Percentiles rank a stretch among this genome's conserved stretches.
Conservation (phyloP, 2,888 invertebrate species). For the Therioaphis trifolii region DNA sequence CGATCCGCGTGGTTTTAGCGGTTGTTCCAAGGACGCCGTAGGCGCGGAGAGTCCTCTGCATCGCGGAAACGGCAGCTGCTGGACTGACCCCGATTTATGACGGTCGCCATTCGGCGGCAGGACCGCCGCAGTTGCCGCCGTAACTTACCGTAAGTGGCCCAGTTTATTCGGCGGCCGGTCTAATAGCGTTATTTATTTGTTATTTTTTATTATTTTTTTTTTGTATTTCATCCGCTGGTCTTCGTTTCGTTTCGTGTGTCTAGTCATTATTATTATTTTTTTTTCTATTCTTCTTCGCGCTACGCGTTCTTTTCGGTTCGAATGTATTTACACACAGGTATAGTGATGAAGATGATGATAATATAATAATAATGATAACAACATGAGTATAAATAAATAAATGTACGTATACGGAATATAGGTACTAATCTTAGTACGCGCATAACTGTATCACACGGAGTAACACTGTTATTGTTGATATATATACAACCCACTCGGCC, state of each 20-base stretch:
- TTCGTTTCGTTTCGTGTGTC: neutral
- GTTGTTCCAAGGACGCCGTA: conserved; percentile 31
- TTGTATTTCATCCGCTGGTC: neutral
- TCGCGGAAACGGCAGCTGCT: conserved; percentile 1
- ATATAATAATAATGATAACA: too few species aligned
- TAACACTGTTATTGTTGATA: too few species aligned
- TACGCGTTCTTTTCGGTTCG: too few species aligned
- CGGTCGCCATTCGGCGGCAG: neutral
- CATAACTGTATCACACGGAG: too few species aligned
- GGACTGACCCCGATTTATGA: conserved; percentile 35
- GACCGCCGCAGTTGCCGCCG: conserved; percentile 6
- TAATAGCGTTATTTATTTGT: neutral
- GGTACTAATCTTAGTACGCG: too few species aligned
- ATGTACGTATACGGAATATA: too few species aligned
- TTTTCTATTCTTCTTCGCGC: neutral
- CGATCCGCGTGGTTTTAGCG: conserved; percentile 17
- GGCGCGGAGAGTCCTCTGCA: conserved; percentile 9
- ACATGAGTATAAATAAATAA: neutral
- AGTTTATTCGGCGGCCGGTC: conserved; percentile 19
- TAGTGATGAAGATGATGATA: too few species aligned
- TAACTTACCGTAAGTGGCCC: conserved; percentile 50
- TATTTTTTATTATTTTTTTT: neutral
- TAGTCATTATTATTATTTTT: neutral
- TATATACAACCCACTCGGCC: too few species aligned
- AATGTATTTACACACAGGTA: too few species aligned